These are phyloP conservation scores for Trichomycterus rosablanca DNA, from an alignment of 2,113 vertebrate genomes.

Conservation along the genomic window DNA sequence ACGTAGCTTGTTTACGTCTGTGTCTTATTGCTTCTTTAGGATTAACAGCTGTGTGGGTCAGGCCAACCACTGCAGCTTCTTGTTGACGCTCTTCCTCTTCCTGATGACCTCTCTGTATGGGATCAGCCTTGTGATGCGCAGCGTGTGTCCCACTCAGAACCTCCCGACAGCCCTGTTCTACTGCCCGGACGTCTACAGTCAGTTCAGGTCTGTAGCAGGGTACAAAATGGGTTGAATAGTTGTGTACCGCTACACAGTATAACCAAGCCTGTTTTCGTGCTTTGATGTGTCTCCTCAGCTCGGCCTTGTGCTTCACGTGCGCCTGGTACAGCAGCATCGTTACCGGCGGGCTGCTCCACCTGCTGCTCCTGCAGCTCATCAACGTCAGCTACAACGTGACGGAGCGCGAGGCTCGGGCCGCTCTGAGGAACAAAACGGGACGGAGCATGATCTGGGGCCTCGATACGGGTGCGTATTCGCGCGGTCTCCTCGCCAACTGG, in stretches of 20 bases:
- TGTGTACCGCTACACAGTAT: no score
- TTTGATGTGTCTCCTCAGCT: constrained; percentile 67
- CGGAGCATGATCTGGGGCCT: constrained; percentile 79
- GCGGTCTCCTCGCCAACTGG: constrained; percentile 84
- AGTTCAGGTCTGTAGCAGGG: constrained; percentile 78
- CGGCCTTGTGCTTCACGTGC: constrained; percentile 90
- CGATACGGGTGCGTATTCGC: constrained; percentile 81
- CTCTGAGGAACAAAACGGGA: constrained; percentile 77
- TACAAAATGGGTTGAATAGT: no score
- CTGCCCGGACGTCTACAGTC: constrained; percentile 86
- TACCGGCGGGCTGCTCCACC: constrained; percentile 81
- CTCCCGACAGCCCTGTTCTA: constrained; percentile 81
- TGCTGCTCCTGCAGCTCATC: constrained; percentile 84
- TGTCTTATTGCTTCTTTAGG: constrained; percentile 65
- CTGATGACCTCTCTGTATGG: constrained; percentile 86
- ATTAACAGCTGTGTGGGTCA: constrained; percentile 97
- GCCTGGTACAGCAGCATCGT: constrained; percentile 94
- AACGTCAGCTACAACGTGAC: constrained; percentile 95
- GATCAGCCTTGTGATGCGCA: constrained; percentile 81
- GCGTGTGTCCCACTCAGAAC: constrained; percentile 75
- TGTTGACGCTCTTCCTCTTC: constrained; percentile 86
- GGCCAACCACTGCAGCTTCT: constrained; percentile 88
- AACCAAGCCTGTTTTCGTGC: no score
- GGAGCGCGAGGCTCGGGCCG: constrained; percentile 83
- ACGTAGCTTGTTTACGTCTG: no score